Evolutionary conservation across 2,113 vertebrate genomes (phyloP).

Genomic region (Saguinus midas): DNA sequence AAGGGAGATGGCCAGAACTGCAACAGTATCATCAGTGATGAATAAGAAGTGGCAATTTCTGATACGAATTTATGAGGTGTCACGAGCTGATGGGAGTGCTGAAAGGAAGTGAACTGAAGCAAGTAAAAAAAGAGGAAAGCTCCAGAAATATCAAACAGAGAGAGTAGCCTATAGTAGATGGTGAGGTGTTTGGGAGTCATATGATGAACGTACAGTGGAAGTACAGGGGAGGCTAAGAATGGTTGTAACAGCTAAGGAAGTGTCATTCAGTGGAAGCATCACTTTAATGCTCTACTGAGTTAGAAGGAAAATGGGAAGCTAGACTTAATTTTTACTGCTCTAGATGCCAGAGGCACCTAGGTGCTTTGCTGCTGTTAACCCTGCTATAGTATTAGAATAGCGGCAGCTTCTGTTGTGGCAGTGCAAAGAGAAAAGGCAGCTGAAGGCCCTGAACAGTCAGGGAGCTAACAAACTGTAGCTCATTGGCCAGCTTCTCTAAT

Average conservation of each 20-base stretch:
- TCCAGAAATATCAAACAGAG: neutral
- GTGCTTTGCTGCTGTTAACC: neutral
- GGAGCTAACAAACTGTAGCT: neutral
- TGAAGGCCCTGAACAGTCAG: neutral
- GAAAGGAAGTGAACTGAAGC: neutral
- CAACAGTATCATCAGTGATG: neutral
- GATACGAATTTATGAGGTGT: neutral
- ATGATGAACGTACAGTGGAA: neutral
- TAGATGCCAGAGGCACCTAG: neutral
- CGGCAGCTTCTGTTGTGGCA: neutral
- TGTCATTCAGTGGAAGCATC: neutral
- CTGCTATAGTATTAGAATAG: neutral
- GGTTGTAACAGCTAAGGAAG: neutral
- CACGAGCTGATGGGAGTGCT: too few relatives aligned
- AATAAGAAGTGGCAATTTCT: neutral
- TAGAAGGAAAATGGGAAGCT: neutral
- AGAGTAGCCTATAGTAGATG: neutral
- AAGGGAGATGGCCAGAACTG: neutral
- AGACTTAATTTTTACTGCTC: neutral
- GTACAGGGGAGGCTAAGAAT: neutral
- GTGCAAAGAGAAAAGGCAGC: neutral
- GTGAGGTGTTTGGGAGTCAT: neutral
- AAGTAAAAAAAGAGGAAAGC: neutral
- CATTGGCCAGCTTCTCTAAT: neutral
- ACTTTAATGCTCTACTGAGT: neutral